Base-by-base conservation (phyloP, 2,113 vertebrate genomes). In the Muntiacus reevesi region DNA sequence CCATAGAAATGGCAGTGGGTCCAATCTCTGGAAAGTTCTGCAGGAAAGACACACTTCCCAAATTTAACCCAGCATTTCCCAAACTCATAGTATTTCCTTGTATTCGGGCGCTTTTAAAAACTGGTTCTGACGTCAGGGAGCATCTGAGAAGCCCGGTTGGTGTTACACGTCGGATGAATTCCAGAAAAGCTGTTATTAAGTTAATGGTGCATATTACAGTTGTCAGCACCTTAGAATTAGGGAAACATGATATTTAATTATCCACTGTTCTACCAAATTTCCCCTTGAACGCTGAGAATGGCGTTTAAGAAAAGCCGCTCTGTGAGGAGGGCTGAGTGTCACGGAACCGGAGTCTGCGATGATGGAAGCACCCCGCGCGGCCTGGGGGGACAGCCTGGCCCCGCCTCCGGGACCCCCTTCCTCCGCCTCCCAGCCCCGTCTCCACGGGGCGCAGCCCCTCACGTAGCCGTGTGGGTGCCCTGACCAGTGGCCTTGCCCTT, bases 391-490 rank as follows among this genome's bases (percentile, higher is more conserved):
- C 5, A 2, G 15, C 21, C 33, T 25, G 36, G 50, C 2, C 3
- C 60, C 40, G 3, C 10, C 33, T 16, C n/a, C 14, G 6, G 28
- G 13, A 9, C 23, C 12, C 12, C 2, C 33, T 47, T 74, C 19
- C 27, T 0, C 71, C 23, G 2, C 28, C 64, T 30, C 28, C 0
- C 6, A 88, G 52, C 21, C 30, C 10, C 3, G 8, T 13, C 55
- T 86, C 25, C 25, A 12, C 2, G 2, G 4, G 28, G 21, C 27
- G 12, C 10, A 21, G 25, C 21, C 15, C 2, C 19, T 74, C 59
- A 5, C 0, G 0, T 5, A 2, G 13, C 23, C 0, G 0, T 25
- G 17, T 33, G 40, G 10, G 3, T 23, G 7, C 12, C 7, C 3
- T 27, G 27, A 30, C 25, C 9, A 0, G 0, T 1, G 2, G 12